phyloP scores from a whole-genome alignment of 2,797 vertebrate genomes.

The Buceros bicornis region DNA sequence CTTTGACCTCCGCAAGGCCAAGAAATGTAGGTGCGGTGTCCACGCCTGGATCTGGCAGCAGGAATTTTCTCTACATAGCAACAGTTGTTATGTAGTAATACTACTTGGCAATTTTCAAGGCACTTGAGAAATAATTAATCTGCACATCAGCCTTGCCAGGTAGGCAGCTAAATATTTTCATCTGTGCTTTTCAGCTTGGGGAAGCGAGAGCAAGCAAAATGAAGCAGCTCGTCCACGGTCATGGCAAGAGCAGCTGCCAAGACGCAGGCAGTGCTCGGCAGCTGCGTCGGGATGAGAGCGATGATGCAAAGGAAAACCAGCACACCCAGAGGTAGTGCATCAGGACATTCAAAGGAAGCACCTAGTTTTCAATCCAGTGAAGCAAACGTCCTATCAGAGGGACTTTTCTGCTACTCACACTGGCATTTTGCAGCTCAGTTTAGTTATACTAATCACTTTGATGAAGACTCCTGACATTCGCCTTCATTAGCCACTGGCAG shows the following conservation, averaged over 20 bases:
- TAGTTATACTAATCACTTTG: constrained; percentile 35
- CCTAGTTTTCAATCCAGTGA: neutral
- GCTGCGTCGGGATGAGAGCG: neutral
- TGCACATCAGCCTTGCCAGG: neutral
- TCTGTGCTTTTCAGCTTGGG: neutral
- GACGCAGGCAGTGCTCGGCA: fast-evolving
- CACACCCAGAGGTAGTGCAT: neutral
- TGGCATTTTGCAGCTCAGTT: constrained; percentile 7
- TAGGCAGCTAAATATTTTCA: constrained; percentile 11
- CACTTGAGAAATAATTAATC: constrained; percentile 61
- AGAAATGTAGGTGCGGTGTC: neutral
- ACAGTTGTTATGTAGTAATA: constrained; percentile 58
- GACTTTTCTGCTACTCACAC: neutral
- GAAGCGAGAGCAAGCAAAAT: neutral
- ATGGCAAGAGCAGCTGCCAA: neutral
- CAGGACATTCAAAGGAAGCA: neutral
- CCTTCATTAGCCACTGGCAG: constrained; percentile 55
- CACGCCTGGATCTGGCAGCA: neutral
- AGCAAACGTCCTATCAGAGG: neutral
- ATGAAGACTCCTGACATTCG: constrained; percentile 46
- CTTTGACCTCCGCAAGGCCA: neutral
- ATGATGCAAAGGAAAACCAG: neutral
- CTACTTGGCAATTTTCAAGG: neutral
- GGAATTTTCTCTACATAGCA: constrained; percentile 4
- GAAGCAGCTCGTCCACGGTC: neutral